phyloP scores from a whole-genome alignment of 2,797 vertebrate species.

The Taenioides sp. region DNA sequence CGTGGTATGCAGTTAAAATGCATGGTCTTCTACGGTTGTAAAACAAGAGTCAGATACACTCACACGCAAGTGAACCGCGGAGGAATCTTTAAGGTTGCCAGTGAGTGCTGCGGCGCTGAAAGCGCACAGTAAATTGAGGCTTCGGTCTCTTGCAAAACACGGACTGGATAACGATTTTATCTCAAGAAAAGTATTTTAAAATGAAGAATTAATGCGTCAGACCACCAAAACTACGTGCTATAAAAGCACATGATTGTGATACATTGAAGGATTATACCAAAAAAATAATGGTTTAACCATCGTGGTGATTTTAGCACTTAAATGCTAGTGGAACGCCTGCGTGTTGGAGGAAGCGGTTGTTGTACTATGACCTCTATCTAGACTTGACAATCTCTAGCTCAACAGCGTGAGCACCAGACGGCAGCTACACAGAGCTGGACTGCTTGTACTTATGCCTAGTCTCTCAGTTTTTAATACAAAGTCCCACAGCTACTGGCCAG shows the following conservation, averaged over 20 bases:
- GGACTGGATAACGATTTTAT: slow-evolving; percentile 69
- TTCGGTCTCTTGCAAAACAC: slow-evolving; percentile 65
- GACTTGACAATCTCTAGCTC: slow-evolving; percentile 67
- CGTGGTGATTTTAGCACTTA: neutral
- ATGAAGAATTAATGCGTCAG: slow-evolving; percentile 30
- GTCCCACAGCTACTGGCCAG: neutral
- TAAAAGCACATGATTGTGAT: neutral
- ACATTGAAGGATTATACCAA: neutral
- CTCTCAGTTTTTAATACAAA: slow-evolving; percentile 2
- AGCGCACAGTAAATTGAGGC: slow-evolving; percentile 85
- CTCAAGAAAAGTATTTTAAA: slow-evolving; percentile 56
- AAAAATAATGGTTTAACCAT: rapidly evolving
- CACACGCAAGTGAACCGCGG: slow-evolving; percentile 79
- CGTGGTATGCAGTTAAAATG: slow-evolving; percentile 9
- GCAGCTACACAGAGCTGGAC: slow-evolving; percentile 30
- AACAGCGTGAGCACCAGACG: slow-evolving; percentile 50
- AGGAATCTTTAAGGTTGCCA: slow-evolving; percentile 79
- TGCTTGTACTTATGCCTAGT: slow-evolving; percentile 44
- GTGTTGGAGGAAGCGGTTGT: slow-evolving; percentile 62
- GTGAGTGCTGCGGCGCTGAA: slow-evolving; percentile 76
- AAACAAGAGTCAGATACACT: slow-evolving; percentile 74
- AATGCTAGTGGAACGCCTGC: slow-evolving; percentile 29
- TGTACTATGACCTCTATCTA: slow-evolving; percentile 80
- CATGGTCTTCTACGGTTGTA: slow-evolving; percentile 53
- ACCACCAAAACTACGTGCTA: neutral